Percentiles rank a stretch among this genome's conserved stretches.
These are phyloP conservation scores for Mus minutoides DNA, from an alignment of 2,797 vertebrate species.

Conservation along the genomic window DNA sequence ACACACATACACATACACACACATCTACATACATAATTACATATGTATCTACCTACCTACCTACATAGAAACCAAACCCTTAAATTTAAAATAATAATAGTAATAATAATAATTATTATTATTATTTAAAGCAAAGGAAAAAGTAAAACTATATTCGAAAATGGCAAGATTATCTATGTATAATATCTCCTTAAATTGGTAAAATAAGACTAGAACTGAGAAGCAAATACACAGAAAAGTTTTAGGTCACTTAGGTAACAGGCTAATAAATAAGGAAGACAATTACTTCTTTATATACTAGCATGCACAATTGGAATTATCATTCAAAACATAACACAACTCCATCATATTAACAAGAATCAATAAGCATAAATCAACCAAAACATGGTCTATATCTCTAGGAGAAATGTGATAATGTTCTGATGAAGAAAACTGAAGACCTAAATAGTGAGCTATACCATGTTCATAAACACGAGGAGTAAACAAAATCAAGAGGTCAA, in stretches of 20 bases:
- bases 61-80: neutral
- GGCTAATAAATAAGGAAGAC: neutral
- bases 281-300: neutral
- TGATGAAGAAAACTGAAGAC: conserved; percentile 2
- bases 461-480: neutral
- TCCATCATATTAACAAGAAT: neutral
- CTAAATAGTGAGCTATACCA: neutral
- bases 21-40: neutral
- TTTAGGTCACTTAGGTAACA: neutral
- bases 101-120: no score
- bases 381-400: neutral
- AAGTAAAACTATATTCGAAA: conserved; percentile 1
- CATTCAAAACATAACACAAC: neutral
- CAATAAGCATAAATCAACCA: conserved; percentile 26
- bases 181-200: neutral
- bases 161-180: neutral
- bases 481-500: neutral
- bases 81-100: no score
- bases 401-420: neutral
- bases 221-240: neutral
- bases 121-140: neutral
- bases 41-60: no score
- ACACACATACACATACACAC: neutral
- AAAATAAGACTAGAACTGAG: neutral
- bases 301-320: neutral